A percentile compares a stretch with the other conserved stretches of the same genome.
Evolutionary conservation across 2,888 invertebrate genomes (phyloP).

Genomic region (Cyclophora albipunctata): DNA sequence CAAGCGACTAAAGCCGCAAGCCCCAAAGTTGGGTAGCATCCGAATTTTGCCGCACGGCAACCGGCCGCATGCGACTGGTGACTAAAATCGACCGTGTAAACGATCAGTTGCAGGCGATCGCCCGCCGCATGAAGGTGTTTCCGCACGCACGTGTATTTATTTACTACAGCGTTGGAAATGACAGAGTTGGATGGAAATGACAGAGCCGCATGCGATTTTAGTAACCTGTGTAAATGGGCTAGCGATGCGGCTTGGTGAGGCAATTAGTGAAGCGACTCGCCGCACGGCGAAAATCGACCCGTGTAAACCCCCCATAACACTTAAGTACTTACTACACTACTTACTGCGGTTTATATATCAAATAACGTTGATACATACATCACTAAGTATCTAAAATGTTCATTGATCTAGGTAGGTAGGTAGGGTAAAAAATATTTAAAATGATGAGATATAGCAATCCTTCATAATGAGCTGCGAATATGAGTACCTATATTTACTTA

Average conservation of each 20-base stretch:
- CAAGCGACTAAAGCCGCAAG: conserved; percentile 35
- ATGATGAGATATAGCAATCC: no score
- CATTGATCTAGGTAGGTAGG: no score
- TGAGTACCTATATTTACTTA: no score
- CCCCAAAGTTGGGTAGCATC: conserved; percentile 35
- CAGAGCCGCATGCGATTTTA: conserved; percentile 35
- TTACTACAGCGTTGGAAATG: no score
- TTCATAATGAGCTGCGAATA: no score
- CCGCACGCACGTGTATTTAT: no score
- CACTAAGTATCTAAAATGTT: no score
- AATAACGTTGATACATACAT: no score
- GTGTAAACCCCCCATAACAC: conserved; percentile 18
- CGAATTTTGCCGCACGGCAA: conserved; percentile 33
- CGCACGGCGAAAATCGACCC: conserved; percentile 37
- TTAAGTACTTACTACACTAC: no score
- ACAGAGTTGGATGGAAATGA: conserved; percentile 32
- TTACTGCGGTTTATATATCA: no score
- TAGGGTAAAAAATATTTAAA: no score
- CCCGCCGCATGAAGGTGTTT: conserved; percentile 13
- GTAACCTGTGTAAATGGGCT: conserved; percentile 32
- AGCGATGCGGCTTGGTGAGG: conserved; percentile 28
- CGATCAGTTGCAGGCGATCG: conserved; percentile 17
- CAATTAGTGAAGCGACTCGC: conserved; percentile 23
- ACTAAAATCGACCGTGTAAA: conserved; percentile 23
- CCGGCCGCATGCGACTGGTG: conserved; percentile 32